These are phyloP conservation scores for Heliconius ethilla DNA, from an alignment of 2,888 invertebrate genomes.

Conservation along the genomic window DNA sequence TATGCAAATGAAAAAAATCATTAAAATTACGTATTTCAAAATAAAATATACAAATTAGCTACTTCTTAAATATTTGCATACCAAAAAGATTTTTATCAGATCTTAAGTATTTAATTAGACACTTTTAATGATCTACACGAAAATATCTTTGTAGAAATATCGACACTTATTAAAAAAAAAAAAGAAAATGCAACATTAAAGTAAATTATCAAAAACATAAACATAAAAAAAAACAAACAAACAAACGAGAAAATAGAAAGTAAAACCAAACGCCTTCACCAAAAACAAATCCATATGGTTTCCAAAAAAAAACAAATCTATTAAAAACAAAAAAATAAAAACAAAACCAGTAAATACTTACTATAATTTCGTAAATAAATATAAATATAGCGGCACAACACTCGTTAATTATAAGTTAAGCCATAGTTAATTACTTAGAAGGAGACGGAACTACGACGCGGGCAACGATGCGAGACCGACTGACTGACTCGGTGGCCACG, in stretches of 20 bases:
- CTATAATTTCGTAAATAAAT: not conserved
- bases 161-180: not conserved
- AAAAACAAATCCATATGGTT: not conserved
- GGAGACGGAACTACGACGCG: slow-evolving; percentile 51
- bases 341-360: not conserved
- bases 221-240: not conserved
- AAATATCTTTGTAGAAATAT: no score
- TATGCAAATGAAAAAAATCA: no score
- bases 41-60: not conserved
- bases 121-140: no score
- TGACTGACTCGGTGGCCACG: slow-evolving; percentile 50
- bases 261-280: not conserved
- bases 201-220: not conserved
- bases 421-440: slow-evolving; percentile 10
- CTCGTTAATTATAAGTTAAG: slow-evolving; percentile 16
- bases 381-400: slow-evolving; percentile 7
- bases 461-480: slow-evolving; percentile 63
- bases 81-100: not conserved
- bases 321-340: not conserved
- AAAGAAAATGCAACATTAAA: no score
- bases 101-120: not conserved
- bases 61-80: not conserved
- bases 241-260: not conserved
- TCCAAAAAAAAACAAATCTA: no score
- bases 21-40: not conserved